Conservation (phyloP, 2,113 vertebrate genomes). For the Herpetotheres cachinnans region DNA sequence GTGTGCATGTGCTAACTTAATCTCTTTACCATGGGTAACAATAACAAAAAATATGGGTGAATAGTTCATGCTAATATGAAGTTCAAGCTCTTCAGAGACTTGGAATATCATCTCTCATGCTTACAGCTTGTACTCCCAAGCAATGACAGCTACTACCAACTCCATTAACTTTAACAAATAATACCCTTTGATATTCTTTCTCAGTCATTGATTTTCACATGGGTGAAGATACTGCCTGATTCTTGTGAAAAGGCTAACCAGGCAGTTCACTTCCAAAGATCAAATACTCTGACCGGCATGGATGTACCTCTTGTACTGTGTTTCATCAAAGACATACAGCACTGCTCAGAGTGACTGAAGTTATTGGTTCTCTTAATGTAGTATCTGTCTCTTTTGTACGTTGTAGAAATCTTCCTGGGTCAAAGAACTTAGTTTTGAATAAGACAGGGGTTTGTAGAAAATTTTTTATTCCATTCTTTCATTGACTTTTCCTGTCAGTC, state of each 20-base stretch:
- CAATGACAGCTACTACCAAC: background rate
- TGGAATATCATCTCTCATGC: background rate
- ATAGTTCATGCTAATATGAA: background rate
- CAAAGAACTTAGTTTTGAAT: background rate
- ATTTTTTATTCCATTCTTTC: background rate
- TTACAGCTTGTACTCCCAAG: background rate
- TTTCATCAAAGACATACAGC: background rate
- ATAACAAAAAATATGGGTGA: background rate
- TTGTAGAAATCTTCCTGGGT: background rate
- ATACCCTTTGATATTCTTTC: background rate
- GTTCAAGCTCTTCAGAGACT: background rate
- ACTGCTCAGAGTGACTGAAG: background rate
- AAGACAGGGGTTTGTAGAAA: background rate
- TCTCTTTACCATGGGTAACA: background rate
- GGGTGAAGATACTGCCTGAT: background rate
- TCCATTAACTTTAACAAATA: background rate
- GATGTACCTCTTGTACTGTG: background rate
- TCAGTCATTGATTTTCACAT: background rate
- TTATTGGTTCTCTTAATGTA: background rate
- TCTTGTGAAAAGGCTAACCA: background rate
- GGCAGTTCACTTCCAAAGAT: background rate
- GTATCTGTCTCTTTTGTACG: background rate
- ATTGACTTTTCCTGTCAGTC: background rate
- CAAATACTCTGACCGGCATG: accelerated
- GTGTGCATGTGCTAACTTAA: background rate